Conservation (phyloP, 2,888 invertebrate genomes). For the Platycnemis pennipes region DNA sequence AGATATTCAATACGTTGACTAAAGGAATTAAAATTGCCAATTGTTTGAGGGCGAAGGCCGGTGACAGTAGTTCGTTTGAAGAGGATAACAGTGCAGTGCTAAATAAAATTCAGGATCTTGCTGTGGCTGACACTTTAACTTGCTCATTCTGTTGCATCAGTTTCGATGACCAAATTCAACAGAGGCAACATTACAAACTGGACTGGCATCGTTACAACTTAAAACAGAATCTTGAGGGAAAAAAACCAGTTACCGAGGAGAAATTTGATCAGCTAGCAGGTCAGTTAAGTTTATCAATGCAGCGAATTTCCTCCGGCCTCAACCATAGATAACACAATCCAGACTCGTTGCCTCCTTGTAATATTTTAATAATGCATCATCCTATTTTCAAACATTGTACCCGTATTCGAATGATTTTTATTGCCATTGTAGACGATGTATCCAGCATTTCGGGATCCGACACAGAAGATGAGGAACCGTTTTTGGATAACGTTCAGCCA, state of each 20-base stretch:
- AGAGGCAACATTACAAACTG: conserved; percentile 88
- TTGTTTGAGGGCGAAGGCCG: conserved; percentile 81
- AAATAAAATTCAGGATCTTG: conserved; percentile 74
- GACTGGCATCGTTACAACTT: conserved; percentile 94
- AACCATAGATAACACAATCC: no score
- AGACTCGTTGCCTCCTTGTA: no score
- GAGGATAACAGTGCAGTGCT: conserved; percentile 9
- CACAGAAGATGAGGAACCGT: conserved; percentile 78
- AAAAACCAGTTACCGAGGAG: conserved; percentile 81
- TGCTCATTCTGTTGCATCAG: conserved; percentile 81
- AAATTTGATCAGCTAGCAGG: conserved; percentile 81
- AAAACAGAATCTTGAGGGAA: conserved; percentile 85
- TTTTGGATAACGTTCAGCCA: conserved; percentile 76
- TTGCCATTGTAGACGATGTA: conserved; percentile 80
- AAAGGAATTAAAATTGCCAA: conserved; percentile 82
- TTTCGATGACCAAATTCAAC: conserved; percentile 83
- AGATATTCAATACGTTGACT: conserved; percentile 80
- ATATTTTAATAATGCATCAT: no score
- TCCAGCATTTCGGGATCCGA: conserved; percentile 86
- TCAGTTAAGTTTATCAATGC: conserved; percentile 73
- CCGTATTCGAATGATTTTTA: background rate
- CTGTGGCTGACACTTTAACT: conserved; percentile 78
- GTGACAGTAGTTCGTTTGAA: conserved; percentile 27
- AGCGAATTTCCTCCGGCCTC: no score
- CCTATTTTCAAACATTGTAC: background rate